These are phyloP conservation scores for Drosophila setosimentum DNA, from an alignment of 2,888 invertebrate species.

Conservation along the genomic window DNA sequence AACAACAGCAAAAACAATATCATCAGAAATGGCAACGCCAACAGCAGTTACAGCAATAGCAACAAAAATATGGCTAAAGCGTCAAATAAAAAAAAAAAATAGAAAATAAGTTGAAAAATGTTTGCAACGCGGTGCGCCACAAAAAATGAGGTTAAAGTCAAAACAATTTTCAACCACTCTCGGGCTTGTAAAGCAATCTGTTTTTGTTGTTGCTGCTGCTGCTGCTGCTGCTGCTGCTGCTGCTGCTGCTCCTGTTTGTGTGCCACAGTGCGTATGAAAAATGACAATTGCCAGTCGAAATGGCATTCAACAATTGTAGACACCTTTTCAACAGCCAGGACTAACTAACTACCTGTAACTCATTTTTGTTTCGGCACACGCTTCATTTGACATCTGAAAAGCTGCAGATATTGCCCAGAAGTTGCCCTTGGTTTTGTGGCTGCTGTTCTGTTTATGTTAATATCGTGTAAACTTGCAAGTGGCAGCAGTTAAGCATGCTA, in stretches of 20 bases:
- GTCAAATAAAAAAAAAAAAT: neutral
- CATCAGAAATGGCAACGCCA: neutral
- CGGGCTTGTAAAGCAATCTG: slow-evolving; percentile 56
- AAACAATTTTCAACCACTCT: slow-evolving; percentile 61
- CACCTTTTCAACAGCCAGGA: slow-evolving; percentile 8
- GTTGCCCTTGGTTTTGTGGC: neutral
- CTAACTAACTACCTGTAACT: slow-evolving; percentile 16
- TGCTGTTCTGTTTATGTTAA: neutral
- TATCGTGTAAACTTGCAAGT: neutral
- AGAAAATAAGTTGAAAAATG: slow-evolving; percentile 28
- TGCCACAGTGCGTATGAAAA: slow-evolving; percentile 69
- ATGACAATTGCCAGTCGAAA: slow-evolving; percentile 65
- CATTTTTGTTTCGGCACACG: slow-evolving; percentile 6
- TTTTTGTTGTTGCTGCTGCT: slow-evolving; percentile 45
- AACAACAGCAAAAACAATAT: neutral
- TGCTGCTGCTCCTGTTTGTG: slow-evolving; percentile 22
- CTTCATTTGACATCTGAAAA: slow-evolving; percentile 1
- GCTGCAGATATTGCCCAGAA: slow-evolving; percentile 20
- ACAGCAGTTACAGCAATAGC: slow-evolving; percentile 1
- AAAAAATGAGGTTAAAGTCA: slow-evolving; percentile 27
- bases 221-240: slow-evolving; percentile 12
- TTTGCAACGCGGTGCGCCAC: slow-evolving; percentile 6
- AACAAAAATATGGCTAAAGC: slow-evolving; percentile 9
- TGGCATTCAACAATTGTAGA: slow-evolving; percentile 45
- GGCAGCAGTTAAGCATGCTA: neutral